These are phyloP conservation scores for Chlamydotis undulata DNA, from an alignment of 2,113 vertebrate genomes.

Conservation along the genomic window DNA sequence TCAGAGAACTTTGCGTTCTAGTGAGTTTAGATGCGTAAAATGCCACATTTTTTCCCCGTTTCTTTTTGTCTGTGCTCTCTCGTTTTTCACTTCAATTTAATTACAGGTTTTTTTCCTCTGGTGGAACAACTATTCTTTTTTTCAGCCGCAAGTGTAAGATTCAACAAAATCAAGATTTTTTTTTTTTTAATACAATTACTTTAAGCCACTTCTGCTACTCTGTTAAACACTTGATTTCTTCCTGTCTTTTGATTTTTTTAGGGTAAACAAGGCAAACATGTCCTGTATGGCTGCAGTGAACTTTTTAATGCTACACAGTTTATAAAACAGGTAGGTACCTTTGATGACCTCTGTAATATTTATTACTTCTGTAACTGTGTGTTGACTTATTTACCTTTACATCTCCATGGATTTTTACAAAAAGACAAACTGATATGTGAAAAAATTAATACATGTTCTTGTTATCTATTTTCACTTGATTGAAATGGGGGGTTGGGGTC, in stretches of 20 bases:
- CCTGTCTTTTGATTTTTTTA: slow-evolving; percentile 45
- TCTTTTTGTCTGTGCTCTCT: background rate
- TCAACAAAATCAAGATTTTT: background rate
- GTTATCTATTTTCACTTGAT: background rate
- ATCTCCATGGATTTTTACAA: background rate
- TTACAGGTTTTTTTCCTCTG: background rate
- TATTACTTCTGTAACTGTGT: background rate
- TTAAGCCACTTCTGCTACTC: background rate
- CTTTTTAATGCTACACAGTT: slow-evolving; percentile 96
- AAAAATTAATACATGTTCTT: background rate
- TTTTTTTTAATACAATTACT: background rate
- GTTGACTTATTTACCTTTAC: background rate
- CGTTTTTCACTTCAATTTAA: background rate
- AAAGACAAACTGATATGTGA: background rate
- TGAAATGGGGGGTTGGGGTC: background rate
- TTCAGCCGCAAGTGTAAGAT: background rate
- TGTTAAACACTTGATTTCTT: background rate
- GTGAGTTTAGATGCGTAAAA: background rate
- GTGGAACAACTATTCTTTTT: background rate
- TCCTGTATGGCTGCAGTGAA: slow-evolving; percentile 97
- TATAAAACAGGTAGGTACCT: slow-evolving; percentile 88
- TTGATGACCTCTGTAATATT: background rate
- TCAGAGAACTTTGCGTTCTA: background rate
- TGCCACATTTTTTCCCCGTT: background rate
- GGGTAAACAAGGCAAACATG: slow-evolving; percentile 91